A percentile compares a stretch with the other conserved stretches of the same genome.
Conservation (phyloP, 2,797 vertebrate species). For the Schizopygopsis pylzovi region DNA sequence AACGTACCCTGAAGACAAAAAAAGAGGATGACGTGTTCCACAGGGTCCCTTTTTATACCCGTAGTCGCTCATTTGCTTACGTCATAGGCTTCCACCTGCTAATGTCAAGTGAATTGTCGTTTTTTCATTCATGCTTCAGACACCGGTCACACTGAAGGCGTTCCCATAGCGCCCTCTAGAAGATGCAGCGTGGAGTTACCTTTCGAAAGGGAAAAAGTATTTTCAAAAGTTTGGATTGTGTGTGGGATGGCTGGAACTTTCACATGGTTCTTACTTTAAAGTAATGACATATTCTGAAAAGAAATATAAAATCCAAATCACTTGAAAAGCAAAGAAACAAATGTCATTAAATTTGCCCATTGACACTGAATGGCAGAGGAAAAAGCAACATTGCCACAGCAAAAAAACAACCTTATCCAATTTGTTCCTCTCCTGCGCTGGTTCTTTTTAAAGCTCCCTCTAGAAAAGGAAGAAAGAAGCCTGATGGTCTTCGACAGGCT, state of each 20-base stretch:
- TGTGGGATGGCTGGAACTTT: not conserved
- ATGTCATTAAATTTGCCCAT: not conserved
- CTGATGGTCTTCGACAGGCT: constrained; percentile 42
- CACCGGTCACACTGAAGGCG: no score
- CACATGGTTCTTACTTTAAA: not conserved
- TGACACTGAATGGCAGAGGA: not conserved
- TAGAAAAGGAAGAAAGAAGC: constrained; percentile 27
- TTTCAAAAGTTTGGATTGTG: not conserved
- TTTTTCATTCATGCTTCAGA: no score
- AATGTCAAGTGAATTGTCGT: no score
- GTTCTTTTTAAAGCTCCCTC: constrained; percentile 36
- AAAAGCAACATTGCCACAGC: constrained; percentile 1
- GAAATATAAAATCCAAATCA: not conserved
- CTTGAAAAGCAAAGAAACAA: not conserved
- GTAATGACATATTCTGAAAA: not conserved
- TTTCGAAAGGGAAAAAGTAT: not conserved
- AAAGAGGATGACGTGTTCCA: no score
- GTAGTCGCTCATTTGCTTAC: no score
- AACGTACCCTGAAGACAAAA: no score
- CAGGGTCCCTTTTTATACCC: no score
- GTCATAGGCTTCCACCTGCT: no score
- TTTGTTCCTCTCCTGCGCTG: not conserved
- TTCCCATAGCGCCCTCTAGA: no score
- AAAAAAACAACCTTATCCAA: constrained; percentile 24
- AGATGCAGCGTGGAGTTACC: no score